Evolutionary conservation across 37 sponge, comb jelly and placozoan genomes (phyloP), one percentile per base, ranked within the genome.

Genomic region (Cladorhizidae sp.): DNA sequence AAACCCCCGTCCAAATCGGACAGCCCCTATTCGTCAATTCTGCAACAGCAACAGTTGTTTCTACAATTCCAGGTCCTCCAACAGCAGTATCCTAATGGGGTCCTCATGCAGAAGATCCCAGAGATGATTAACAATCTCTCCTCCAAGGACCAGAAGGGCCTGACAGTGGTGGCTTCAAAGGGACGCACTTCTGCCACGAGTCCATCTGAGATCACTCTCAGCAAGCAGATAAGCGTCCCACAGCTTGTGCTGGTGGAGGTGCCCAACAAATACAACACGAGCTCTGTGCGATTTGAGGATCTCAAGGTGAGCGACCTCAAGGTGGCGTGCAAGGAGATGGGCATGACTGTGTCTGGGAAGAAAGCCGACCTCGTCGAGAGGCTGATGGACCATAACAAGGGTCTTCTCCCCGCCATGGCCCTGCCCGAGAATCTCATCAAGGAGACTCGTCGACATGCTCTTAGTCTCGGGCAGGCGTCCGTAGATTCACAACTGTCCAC

Each of bases 21-120:
- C 22, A 81, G 76, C 15, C 95, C 95, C 0, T 90, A 94, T 58
- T 62, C 75, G 22, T 33, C 83, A 2, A 75, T 94, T 38, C 81
- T 94, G 33, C 91, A 94, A 42, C 95, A 94, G 40, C 95, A 94
- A 85, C 95, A 94, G 82, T 43, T 94, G 77, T 87, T 87, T 65
- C 91, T 94, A 1, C 95, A 94, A 61, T 80, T 94, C 31, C 95
- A 94, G 69, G 84, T 94, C 0, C 77, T 94, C 2, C 90, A 90
- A 67, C 91, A 94, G 73, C 94, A 93, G 68, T 84, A 87, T 52
- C 87, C 87, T 22, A 88, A 88, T 43, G 88, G 88, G 22, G 80
- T 87, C 17, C 78, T 94, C 31, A 80, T 80, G 75, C 91, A 94
- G 79, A 90, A 94, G 58, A 67, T 81, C 2, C 93, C 93, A 0